Evolutionary conservation across 2,113 vertebrate species (phyloP).

Genomic region (Dromaius novaehollandiae): DNA sequence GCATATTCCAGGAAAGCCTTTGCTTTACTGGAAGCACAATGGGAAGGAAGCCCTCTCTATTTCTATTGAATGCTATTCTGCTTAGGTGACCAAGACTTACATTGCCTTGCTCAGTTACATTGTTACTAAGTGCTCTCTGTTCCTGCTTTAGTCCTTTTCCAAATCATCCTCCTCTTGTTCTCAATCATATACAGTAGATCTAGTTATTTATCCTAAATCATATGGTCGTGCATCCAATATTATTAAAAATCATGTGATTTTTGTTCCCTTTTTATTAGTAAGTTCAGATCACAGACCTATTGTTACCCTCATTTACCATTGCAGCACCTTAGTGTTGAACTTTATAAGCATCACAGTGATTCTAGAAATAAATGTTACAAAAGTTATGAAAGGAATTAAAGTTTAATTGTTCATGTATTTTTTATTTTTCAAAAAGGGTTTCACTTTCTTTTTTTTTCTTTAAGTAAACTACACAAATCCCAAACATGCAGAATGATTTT

Average conservation of each 20-base stretch:
- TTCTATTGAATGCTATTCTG: background rate
- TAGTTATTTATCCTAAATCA: background rate
- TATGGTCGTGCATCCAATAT: background rate
- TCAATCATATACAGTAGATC: background rate
- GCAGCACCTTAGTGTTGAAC: background rate
- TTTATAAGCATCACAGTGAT: background rate
- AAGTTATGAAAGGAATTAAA: background rate
- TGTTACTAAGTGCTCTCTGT: background rate
- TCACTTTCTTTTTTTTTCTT: background rate
- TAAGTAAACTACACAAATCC: background rate
- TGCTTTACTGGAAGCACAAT: background rate
- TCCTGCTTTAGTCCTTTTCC: background rate
- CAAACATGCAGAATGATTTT: background rate
- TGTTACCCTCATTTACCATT: background rate
- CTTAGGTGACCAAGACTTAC: background rate
- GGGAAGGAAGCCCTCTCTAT: background rate
- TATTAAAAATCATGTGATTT: background rate
- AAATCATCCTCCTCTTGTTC: background rate
- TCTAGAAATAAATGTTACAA: background rate
- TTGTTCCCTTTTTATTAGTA: background rate
- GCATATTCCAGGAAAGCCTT: background rate
- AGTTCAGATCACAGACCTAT: background rate
- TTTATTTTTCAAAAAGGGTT: conserved; percentile 50
- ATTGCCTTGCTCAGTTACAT: background rate
- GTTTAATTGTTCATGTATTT: conserved; percentile 29